Evolutionary conservation across 2,797 vertebrate species (phyloP), one percentile per base, ranked within the genome.

Genomic region (Lepidocolaptes lacrymiger): DNA sequence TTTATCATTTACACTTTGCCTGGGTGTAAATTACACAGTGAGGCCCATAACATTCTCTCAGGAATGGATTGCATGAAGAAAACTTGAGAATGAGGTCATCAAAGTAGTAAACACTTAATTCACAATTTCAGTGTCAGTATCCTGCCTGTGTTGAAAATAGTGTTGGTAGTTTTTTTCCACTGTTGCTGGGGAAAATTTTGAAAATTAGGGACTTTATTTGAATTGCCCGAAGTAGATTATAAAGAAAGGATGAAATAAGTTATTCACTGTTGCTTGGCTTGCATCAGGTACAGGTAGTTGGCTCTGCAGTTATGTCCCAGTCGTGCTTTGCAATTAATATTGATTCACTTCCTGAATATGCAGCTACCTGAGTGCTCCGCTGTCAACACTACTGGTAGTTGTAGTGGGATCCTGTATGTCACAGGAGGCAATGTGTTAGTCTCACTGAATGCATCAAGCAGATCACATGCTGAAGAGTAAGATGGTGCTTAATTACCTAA

Each of bases 401-500:
- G 43, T 59, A 62, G 32, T 51, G 71, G 56, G n/a, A 74, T 61
- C 73, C 43, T 52, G 0, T 58, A 20, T 73, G 64, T 62, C 58
- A 54, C 37, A 61, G 39, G 30, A 64, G 36, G 17, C 27, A 74
- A 76, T 24, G 54, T 88, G 80, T 85, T 91, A 89, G 52, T 79
- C 61, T 91, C 44, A 48, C 76, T 87, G 82, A 88, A 88, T 86
- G 46, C 22, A 83, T 96, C 75, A 77, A 86, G 67, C 27, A 75
- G 39, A 88, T 88, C 61, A 39, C 2, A 26, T 76, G 28, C 78
- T 91, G 76, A 68, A 89, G 69, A 84, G n/a, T 16, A 66, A 75
- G 91, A 79, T 89, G 51, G 24, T 94, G 43, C 67, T 64, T 96
- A 97, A 95, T 96, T 95, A 93, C 63, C 95, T 95, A 91, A 96